Base-by-base conservation (phyloP, 2,797 vertebrate species). In the Acestrorhynchus altus region DNA sequence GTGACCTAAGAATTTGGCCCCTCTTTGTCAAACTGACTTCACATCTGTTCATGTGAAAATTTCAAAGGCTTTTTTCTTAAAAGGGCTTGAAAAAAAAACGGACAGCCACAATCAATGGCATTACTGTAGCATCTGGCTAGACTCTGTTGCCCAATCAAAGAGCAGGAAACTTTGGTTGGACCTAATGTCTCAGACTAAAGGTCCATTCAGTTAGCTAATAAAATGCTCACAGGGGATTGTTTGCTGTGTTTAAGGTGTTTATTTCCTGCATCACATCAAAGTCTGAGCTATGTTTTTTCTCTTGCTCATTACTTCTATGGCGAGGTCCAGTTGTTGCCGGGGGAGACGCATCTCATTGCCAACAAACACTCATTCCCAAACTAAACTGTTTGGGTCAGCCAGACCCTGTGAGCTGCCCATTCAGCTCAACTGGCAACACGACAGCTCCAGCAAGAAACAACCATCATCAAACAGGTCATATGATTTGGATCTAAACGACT, bases 381-480 rank as follows among this genome's bases (percentile, higher is more conserved):
- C 64, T 67, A 71, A 78, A 80, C 65, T 60, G 35, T 49, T 46
- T 56, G 74, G 87, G 85, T 86, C 83, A 85, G 83, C 82, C 85
- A 86, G 81, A 78, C 85, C 78, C 87, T 79, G 77, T 87, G 82
- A 88, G 85, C 84, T 66, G 16, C 70, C 80, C 77, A 69, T 85
- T 82, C 80, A 88, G 84, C 81, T 77, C 77, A 80, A 28, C 79
- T 83, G 86, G 85, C 83, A 86, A 79, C 74, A 15, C 81, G 89
- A 87, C n/a, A 68, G 78, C 84, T 74, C 82, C 83, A 20, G 24
- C 46, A 57, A 28, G 26, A 57, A 66, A 15, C 67, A 69, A 49
- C 60, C 66, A 51, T 74, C 75, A 83, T 77, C 54, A 70, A 78
- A 86, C 72, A 83, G 77, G 80, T 47, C 28, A 47, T 78, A 79